These are phyloP conservation scores for Corythornis madagascariensis DNA, from an alignment of 2,113 vertebrate genomes.

Conservation along the genomic window DNA sequence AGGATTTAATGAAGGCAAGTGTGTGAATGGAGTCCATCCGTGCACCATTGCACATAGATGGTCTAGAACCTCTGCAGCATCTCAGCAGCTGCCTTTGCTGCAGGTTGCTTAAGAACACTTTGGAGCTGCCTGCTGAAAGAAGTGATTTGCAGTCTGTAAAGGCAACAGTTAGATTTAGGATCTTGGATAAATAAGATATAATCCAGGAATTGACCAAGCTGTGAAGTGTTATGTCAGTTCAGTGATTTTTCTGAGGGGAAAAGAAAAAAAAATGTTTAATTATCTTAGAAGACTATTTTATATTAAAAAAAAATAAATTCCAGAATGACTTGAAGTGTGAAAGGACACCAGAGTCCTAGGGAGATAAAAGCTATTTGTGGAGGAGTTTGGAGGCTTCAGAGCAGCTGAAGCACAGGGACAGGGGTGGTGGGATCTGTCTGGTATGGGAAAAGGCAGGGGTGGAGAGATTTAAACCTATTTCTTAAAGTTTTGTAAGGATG, in stretches of 20 bases:
- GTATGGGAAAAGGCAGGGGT: not conserved
- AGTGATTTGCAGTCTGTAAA: not conserved
- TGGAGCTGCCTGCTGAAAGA: not conserved
- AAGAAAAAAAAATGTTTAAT: not conserved
- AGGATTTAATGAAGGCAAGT: not conserved
- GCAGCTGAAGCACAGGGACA: not conserved
- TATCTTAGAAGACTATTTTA: not conserved
- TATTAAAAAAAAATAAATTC: not conserved
- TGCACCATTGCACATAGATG: not conserved
- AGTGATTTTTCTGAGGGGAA: not conserved
- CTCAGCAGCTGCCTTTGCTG: not conserved
- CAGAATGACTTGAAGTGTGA: not conserved
- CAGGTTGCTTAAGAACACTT: not conserved
- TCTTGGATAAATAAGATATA: not conserved
- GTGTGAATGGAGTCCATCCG: accelerated
- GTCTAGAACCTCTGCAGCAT: not conserved
- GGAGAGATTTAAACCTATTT: not conserved
- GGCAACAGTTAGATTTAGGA: not conserved
- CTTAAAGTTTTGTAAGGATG: not conserved
- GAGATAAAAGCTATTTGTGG: not conserved
- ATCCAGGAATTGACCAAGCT: not conserved
- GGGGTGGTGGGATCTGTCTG: not conserved
- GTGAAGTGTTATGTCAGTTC: not conserved
- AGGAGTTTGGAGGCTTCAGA: not conserved
- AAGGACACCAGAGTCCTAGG: not conserved